A percentile compares a stretch with the other conserved stretches of the same genome.
Evolutionary conservation across 2,797 vertebrate genomes (phyloP).

Genomic region (Hafferia zeledoni): DNA sequence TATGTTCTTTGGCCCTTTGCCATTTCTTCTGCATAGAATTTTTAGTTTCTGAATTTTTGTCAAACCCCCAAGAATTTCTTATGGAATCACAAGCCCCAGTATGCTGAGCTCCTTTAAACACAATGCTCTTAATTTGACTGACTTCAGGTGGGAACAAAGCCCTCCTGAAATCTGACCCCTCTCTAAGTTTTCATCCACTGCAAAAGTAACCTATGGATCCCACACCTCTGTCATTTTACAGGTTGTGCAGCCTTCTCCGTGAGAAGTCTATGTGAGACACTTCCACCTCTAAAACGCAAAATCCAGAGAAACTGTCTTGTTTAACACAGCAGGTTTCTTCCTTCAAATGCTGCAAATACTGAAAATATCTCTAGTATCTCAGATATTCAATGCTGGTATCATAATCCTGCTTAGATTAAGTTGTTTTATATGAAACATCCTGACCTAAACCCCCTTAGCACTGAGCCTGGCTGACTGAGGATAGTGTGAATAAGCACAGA

Average conservation of each 20-base stretch:
- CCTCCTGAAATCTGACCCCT: not conserved
- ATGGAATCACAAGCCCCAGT: not conserved
- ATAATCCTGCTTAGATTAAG: not conserved
- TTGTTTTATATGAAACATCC: not conserved
- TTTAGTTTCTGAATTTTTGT: not conserved
- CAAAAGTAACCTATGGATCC: not conserved
- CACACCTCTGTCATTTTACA: not conserved
- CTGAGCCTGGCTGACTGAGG: not conserved
- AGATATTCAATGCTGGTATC: not conserved
- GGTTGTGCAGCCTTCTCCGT: not conserved
- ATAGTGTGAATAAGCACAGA: not conserved
- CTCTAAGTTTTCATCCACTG: not conserved
- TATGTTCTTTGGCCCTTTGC: rapidly evolving
- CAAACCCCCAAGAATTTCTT: not conserved
- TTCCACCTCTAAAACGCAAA: not conserved
- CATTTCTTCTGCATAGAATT: not conserved
- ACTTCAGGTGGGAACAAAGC: not conserved
- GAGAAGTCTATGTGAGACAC: not conserved
- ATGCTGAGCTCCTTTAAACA: not conserved
- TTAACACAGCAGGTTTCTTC: not conserved
- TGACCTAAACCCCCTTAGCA: not conserved
- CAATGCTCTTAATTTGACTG: not conserved
- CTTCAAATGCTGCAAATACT: not conserved
- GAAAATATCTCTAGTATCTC: not conserved
- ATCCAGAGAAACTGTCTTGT: not conserved